Base-by-base conservation (phyloP, 2,797 vertebrate species). In the Acanthurus tractus region DNA sequence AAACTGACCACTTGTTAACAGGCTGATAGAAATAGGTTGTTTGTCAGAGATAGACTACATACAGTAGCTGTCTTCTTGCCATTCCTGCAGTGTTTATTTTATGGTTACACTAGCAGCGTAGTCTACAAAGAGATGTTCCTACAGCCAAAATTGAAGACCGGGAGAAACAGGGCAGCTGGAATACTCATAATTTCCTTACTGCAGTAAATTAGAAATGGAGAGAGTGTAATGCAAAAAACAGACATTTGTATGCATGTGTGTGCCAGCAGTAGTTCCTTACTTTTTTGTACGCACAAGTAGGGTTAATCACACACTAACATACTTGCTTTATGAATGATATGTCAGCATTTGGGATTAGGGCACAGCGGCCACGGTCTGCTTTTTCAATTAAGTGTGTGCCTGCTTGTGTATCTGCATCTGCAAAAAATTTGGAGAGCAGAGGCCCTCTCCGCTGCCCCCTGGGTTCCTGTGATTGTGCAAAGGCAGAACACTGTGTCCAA, bases 401-500 rank as follows among this genome's bases (percentile, higher is more conserved):
- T 40, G 63, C 65, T 29, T 57, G 49, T 54, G 69, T 22, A 11
- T 76, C 56, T 62, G 67, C 44, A 8, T 81, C 67, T 83, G 77
- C 63, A 34, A 77, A 61, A 82, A 62, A 34, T 69, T 65, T 66
- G 2, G 82, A 83, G 79, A 69, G 81, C 76, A 79, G 66, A 83
- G 90, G 88, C 84, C 83, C 74, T 78, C 88, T 67, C 69, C 73
- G 82, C 91, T 91, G 85, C 91, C 93, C 93, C 87, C 85, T 72
- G 89, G 88, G 94, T 95, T 96, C 95, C 95, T 96, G 94, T 85
- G 89, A 95, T 96, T 96, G 95, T 96, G 89, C 73, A 73, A 88
- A 89, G 73, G 81, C 90, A 83, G 94, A 93, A 95, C 94, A 93
- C 86, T 75, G 77, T 93, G 94, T 96, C 90, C 93, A 87, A 86